phyloP scores from a whole-genome alignment of 2,113 vertebrate genomes.

The Gambusia affinis region DNA sequence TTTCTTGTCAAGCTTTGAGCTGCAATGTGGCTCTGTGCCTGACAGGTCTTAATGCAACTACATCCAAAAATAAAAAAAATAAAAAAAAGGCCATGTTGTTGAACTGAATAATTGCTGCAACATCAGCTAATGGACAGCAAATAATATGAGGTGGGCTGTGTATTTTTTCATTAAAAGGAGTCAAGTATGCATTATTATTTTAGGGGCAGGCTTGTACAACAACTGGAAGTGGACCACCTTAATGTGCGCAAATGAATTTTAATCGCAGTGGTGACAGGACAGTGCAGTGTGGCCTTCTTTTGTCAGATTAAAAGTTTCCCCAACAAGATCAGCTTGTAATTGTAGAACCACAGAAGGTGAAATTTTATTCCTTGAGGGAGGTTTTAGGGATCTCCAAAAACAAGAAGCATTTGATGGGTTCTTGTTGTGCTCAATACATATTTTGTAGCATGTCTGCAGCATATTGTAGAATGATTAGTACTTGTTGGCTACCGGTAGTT shows the following conservation, averaged over 20 bases:
- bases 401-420: too few species aligned
- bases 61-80: conserved; percentile 30
- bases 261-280: conserved; percentile 10
- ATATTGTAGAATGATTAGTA: too few species aligned
- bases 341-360: too few species aligned
- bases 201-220: neutral
- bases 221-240: conserved; percentile 1
- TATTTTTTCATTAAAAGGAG: conserved; percentile 44
- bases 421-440: too few species aligned
- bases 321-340: neutral
- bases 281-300: neutral
- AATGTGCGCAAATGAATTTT: conserved; percentile 46
- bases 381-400: too few species aligned
- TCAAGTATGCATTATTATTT: conserved; percentile 43
- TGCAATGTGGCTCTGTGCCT: neutral
- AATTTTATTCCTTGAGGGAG: too few species aligned
- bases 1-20: conserved; percentile 15
- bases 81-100: neutral
- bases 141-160: conserved; percentile 27
- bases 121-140: conserved; percentile 50
- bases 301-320: conserved; percentile 15
- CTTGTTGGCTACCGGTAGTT: too few species aligned
- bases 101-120: conserved; percentile 31
- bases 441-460: too few species aligned
- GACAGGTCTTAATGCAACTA: conserved; percentile 32